Base-by-base conservation (phyloP, 2,797 vertebrate species). In the Luscinia luscinia region DNA sequence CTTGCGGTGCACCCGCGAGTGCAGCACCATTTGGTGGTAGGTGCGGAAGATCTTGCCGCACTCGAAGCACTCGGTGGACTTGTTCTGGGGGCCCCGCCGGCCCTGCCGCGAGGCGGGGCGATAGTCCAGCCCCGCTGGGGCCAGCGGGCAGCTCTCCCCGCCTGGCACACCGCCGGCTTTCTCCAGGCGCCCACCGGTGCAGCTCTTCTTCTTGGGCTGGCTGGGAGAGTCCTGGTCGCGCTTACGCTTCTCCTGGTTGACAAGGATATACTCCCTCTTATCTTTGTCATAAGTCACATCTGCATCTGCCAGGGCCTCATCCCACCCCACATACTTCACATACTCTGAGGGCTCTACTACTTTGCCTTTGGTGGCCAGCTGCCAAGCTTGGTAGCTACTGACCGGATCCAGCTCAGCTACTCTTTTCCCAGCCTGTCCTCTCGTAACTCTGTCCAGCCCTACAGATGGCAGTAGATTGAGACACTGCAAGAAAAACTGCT, bases 351-450 rank as follows among this genome's bases (percentile, higher is more conserved):
- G 98, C 95, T 99, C 99, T 17, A 98, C 98, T 64, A 99, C 98
- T 95, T 98, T 98, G 91, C 99, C 99, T 96, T 98, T 98, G 38
- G 98, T 99, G 93, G 99, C 98, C 94, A 99, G 97, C 90, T 99
- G 99, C 99, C 99, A 99, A 87, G 99, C 99, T 96, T 99, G 99
- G 97, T 99, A 99, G 97, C 99, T 99, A 96, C 98, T 99, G 93
- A 99, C 97, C 1, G 99, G 99, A 97, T 99, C 99, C 80, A 99
- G 95, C 97, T 99, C 99, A 0, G 98, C 98, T 90, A 99, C 98
- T 93, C 99, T 98, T 88, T 97, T 98, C 81, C 99, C 99, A 91
- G 94, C 61, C 82, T 97, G 97, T 55, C 91, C 94, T 49, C 96
- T 90, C 68, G 92, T 61, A 32, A 89, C 62, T 90, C 68, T 93